These are phyloP conservation scores for Balanococcus diminutus DNA, from an alignment of 2,888 invertebrate species.

Conservation along the genomic window DNA sequence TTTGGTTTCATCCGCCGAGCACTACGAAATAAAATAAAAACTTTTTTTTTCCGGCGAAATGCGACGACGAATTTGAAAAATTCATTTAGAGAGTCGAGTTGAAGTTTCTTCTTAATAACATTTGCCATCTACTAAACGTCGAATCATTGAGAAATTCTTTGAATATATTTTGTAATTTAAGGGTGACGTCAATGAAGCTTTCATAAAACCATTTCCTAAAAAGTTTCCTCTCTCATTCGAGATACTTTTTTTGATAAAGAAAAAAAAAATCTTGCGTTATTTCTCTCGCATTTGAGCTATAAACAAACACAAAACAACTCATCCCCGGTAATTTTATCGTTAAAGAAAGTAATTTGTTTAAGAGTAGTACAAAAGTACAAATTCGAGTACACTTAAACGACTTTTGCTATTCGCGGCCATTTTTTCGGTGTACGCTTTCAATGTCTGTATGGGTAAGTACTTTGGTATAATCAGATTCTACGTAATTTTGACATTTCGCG, in stretches of 20 bases:
- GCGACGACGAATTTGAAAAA: constrained; percentile 3
- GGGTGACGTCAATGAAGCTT: not conserved
- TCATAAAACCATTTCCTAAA: not conserved
- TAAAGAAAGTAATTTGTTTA: not conserved
- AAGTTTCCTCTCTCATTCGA: not conserved
- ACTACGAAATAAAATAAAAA: not conserved
- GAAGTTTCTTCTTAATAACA: constrained; percentile 20
- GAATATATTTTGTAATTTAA: not conserved
- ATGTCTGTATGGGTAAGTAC: not conserved
- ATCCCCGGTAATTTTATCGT: not conserved
- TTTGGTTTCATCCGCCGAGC: not conserved
- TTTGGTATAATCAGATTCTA: not conserved
- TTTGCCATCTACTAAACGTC: constrained; percentile 18
- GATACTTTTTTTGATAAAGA: not conserved
- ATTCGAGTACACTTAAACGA: not conserved
- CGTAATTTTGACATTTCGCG: not conserved
- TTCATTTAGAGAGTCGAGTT: not conserved
- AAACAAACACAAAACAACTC: not conserved
- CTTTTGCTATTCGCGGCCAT: not conserved
- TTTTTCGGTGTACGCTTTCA: not conserved
- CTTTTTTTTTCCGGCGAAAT: not conserved
- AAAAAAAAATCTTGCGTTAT: not conserved
- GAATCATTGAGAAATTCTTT: constrained; percentile 24
- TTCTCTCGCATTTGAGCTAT: not conserved
- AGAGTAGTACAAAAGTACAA: not conserved